Evolutionary conservation across 2,797 vertebrate species (phyloP), one percentile per base, ranked within the genome.

Genomic region (Oreortyx pictus): DNA sequence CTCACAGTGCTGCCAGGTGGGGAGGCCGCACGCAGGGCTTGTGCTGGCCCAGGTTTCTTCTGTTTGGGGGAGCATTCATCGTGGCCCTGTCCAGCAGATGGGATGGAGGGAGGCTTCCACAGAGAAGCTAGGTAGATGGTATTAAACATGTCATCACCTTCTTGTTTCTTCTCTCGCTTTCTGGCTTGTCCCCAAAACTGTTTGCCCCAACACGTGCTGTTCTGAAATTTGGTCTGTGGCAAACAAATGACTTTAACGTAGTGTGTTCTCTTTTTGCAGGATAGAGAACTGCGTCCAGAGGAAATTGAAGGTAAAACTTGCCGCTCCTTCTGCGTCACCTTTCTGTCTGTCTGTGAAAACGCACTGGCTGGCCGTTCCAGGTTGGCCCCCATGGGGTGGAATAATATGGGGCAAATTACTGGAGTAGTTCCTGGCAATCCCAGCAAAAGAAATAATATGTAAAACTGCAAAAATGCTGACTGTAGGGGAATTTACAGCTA

Each of bases 281-380:
- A 99, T 96, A 98, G 99, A 98, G 98, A 99, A 82, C 95, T 99
- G 92, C 98, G 99, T 81, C 99, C 99, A 0, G 99, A 99, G 97
- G 99, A 99, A 97, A 98, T 99, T 77, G 99, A 99, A 98, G 99
- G 99, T 99, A 98, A 95, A 98, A 94, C 35, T 85, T 74, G 56
- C 62, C 9, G 1, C n/a, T 93, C 18, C 9, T 87, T 87, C 66
- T 92, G 44, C 71, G 49, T 89, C 60, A 61, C 33, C 52, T 94
- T 94, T 91, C 52, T 88, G 35, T 24, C 10, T 77, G 67, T 18
- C 56, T 47, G 41, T 50, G 50, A 87, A 85, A 90, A 78, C 9
- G 6, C 73, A 4, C 29, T 89, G 87, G 23, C 52, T 79, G 29
- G 8, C 47, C 37, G 49, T 76, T 86, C 35, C 47, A 47, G 16